Conservation (phyloP, 2,888 invertebrate genomes). For the Ectemnius cavifrons region DNA sequence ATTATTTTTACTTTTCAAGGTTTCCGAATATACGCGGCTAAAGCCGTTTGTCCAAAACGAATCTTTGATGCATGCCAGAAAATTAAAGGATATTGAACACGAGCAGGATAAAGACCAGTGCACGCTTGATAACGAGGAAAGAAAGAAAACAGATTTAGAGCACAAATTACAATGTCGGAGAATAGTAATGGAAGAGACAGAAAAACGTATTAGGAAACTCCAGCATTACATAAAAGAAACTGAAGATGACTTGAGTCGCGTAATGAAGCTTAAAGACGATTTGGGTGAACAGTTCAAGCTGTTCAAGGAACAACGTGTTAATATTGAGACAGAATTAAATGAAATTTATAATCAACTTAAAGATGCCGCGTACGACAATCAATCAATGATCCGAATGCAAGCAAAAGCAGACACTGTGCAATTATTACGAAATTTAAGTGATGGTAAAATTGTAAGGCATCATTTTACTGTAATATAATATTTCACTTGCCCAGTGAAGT, state of each 20-base stretch:
- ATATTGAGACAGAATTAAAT: constrained; percentile 89
- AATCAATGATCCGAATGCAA: constrained; percentile 91
- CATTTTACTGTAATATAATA: constrained; percentile 4
- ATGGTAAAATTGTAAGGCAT: constrained; percentile 78
- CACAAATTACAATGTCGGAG: constrained; percentile 91
- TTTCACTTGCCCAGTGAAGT: background rate
- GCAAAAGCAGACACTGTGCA: constrained; percentile 97
- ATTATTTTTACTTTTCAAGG: constrained; percentile 76
- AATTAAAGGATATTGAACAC: constrained; percentile 93
- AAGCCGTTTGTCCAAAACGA: constrained; percentile 94
- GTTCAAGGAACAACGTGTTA: constrained; percentile 87
- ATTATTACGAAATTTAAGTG: constrained; percentile 93
- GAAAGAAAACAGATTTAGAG: constrained; percentile 90
- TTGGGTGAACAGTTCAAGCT: constrained; percentile 90
- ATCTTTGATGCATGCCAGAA: constrained; percentile 91
- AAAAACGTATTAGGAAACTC: constrained; percentile 89
- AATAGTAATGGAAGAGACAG: constrained; percentile 92
- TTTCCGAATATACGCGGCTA: constrained; percentile 92
- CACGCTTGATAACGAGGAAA: constrained; percentile 90
- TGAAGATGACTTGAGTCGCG: constrained; percentile 84
- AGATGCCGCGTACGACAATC: constrained; percentile 94
- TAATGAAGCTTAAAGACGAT: constrained; percentile 86
- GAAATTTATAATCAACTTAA: constrained; percentile 92
- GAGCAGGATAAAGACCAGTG: constrained; percentile 97
- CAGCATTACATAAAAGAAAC: background rate